Percentiles rank a stretch among this genome's conserved stretches.
phyloP scores from a whole-genome alignment of 2,797 vertebrate genomes.

The Melanotaenia nigrans region DNA sequence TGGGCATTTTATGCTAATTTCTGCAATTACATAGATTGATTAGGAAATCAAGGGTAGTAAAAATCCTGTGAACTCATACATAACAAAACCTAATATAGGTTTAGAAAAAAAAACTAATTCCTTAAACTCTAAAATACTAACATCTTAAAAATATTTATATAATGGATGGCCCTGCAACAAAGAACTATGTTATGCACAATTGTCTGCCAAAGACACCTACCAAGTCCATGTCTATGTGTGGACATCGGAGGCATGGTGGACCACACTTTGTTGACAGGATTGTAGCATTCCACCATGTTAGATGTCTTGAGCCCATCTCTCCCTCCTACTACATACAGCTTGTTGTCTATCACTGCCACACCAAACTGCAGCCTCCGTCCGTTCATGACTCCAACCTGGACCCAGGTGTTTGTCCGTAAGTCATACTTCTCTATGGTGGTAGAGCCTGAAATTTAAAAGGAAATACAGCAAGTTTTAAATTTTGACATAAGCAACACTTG shows the following conservation, averaged over 20 bases:
- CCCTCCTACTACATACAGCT: conserved; percentile 95
- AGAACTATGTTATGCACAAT: not conserved
- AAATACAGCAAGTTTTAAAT: not conserved
- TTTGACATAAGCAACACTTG: not conserved
- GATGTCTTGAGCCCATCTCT: conserved; percentile 96
- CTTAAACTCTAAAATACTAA: not conserved
- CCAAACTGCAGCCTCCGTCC: conserved; percentile 94
- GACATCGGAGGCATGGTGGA: conserved; percentile 99
- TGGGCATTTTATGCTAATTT: not conserved
- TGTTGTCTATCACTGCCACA: conserved; percentile 96
- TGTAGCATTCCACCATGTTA: conserved; percentile 97
- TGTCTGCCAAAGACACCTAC: conserved; percentile 71
- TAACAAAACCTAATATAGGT: not conserved
- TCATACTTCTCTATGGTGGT: conserved; percentile 97
- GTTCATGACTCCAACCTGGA: conserved; percentile 93
- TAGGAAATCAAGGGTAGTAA: not conserved
- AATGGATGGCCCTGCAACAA: not conserved
- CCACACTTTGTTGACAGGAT: conserved; percentile 92
- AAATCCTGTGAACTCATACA: not conserved
- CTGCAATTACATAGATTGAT: not conserved
- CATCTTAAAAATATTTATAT: not conserved
- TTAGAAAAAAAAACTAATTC: not conserved
- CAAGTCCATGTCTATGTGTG: conserved; percentile 95
- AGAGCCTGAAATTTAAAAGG: conserved; percentile 82
- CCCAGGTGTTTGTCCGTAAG: conserved; percentile 94